Percentiles rank a stretch among this genome's conserved stretches.
phyloP scores from a whole-genome alignment of 2,888 invertebrate genomes.

The Himalopsyche kuldschensis region DNA sequence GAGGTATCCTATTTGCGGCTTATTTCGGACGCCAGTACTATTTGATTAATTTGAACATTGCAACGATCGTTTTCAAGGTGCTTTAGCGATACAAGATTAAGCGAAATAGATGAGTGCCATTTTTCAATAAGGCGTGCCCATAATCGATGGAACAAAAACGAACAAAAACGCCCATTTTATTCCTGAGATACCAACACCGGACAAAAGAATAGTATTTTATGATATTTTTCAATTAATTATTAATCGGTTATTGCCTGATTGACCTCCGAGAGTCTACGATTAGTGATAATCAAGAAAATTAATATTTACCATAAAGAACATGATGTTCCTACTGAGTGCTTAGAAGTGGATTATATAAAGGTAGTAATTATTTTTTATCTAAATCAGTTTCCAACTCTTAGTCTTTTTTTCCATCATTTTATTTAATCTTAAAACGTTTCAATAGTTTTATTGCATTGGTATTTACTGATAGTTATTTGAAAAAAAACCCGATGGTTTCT shows the following conservation, averaged over 20 bases:
- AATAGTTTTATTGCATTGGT: not conserved
- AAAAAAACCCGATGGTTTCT: not conserved
- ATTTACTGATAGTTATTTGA: not conserved
- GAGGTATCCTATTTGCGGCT: slow-evolving; percentile 29
- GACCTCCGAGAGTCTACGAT: not conserved
- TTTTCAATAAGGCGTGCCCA: slow-evolving; percentile 27
- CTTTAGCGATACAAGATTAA: not conserved
- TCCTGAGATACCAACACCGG: not conserved
- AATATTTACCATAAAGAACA: not conserved
- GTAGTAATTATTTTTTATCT: not conserved
- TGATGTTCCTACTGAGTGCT: not conserved
- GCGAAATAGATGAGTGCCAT: slow-evolving; percentile 34
- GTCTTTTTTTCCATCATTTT: not conserved
- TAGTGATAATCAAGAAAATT: not conserved
- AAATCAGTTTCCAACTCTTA: not conserved
- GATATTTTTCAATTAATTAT: slow-evolving; percentile 2
- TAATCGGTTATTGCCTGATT: not conserved
- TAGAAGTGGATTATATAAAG: not conserved
- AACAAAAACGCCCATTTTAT: not conserved
- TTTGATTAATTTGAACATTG: slow-evolving; percentile 32
- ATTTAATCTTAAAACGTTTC: not conserved
- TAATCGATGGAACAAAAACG: not conserved
- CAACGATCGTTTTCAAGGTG: slow-evolving; percentile 31
- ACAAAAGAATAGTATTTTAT: not conserved
- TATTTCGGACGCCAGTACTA: slow-evolving; percentile 24